phyloP scores from a whole-genome alignment of 2,113 vertebrate species.

The Ciconia maguari region DNA sequence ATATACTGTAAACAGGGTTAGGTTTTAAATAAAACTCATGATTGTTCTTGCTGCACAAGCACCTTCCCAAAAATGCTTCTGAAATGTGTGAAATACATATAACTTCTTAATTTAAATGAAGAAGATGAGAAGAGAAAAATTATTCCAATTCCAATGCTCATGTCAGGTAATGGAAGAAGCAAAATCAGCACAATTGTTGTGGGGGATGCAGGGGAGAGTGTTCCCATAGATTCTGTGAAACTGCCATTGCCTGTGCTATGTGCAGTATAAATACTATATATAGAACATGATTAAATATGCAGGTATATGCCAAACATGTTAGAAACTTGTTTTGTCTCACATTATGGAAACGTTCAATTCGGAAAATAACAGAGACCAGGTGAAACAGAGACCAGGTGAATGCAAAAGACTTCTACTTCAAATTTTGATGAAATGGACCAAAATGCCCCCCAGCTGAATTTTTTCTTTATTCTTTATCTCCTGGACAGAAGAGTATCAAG shows the following conservation, averaged over 20 bases:
- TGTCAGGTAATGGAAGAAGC: background rate
- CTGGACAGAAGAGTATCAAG: background rate
- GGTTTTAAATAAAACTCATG: background rate
- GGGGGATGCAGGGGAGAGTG: background rate
- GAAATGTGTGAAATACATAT: background rate
- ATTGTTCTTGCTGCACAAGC: background rate
- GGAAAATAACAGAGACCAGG: background rate
- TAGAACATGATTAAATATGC: background rate
- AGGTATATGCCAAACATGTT: background rate
- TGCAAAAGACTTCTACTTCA: background rate
- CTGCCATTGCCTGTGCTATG: background rate
- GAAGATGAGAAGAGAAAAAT: background rate
- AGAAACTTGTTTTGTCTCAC: background rate
- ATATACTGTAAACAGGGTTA: background rate
- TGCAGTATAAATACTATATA: background rate
- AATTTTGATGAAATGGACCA: background rate
- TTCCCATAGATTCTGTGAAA: background rate
- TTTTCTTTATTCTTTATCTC: background rate
- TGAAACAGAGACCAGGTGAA: background rate
- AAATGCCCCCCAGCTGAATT: background rate
- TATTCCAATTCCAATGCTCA: background rate
- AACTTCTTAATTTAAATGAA: background rate
- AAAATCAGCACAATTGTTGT: background rate
- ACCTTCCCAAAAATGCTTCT: background rate
- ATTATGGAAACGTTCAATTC: background rate